A percentile compares a stretch with the other conserved stretches of the same genome.
phyloP scores from a whole-genome alignment of 2,888 invertebrate species.

The Bruchidius siliquastri region DNA sequence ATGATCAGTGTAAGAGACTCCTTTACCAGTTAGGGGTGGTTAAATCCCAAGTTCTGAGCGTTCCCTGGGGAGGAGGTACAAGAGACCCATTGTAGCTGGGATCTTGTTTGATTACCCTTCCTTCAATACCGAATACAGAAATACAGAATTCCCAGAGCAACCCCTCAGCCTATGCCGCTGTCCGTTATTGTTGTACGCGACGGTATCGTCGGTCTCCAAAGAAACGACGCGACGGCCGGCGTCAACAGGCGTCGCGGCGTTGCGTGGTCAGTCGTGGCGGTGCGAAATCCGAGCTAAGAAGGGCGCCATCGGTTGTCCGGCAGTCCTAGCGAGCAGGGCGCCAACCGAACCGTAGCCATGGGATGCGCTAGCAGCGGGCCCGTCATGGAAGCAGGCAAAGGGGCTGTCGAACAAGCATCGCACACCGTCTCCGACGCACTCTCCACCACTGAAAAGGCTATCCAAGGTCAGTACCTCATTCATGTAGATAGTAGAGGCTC shows the following conservation, averaged over 20 bases:
- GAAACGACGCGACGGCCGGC: background rate
- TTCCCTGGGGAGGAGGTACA: too few species aligned
- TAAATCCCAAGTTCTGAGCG: too few species aligned
- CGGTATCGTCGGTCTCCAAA: background rate
- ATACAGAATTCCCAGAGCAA: background rate
- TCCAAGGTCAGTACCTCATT: slow-evolving; percentile 34
- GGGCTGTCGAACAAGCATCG: slow-evolving; percentile 40
- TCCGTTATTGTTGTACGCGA: background rate
- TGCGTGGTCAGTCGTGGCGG: slow-evolving; percentile 19
- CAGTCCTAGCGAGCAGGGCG: too few species aligned
- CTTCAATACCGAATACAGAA: too few species aligned
- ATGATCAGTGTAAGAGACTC: too few species aligned
- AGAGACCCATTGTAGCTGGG: too few species aligned
- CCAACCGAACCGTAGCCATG: slow-evolving; percentile 27
- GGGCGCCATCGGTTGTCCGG: background rate
- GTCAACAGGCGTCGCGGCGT: background rate
- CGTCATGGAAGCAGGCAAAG: slow-evolving; percentile 40
- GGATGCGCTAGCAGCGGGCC: slow-evolving; percentile 48
- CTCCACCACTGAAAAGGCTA: slow-evolving; percentile 37
- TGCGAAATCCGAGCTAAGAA: background rate
- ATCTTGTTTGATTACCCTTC: too few species aligned
- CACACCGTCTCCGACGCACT: slow-evolving; percentile 39
- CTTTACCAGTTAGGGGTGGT: too few species aligned
- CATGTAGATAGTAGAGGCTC: too few species aligned
- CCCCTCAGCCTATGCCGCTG: background rate